These are phyloP conservation scores for Diphyllodes magnificus DNA, from an alignment of 2,113 vertebrate species.

Conservation along the genomic window DNA sequence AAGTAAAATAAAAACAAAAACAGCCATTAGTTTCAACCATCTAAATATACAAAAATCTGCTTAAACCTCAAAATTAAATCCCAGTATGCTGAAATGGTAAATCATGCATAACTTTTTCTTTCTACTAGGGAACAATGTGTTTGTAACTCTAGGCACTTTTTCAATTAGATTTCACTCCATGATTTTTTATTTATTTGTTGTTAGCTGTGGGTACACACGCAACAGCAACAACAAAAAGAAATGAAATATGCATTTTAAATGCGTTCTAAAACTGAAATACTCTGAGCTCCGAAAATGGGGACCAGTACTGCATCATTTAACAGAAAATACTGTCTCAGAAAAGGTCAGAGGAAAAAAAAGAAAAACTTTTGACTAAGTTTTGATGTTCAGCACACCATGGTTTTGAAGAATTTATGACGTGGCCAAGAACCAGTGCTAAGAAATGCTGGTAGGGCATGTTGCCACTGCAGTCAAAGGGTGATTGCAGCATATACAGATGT, in stretches of 20 bases:
- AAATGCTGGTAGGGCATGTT: background rate
- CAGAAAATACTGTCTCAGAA: background rate
- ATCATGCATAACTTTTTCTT: background rate
- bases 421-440: background rate
- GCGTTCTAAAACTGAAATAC: background rate
- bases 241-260: background rate
- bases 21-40: background rate
- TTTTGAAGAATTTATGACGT: background rate
- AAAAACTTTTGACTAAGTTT: background rate
- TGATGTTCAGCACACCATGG: background rate
- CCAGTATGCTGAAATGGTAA: background rate
- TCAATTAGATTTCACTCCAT: conserved; percentile 12
- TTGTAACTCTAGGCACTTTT: conserved; percentile 32
- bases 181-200: conserved; percentile 15
- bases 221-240: background rate
- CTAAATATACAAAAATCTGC: background rate
- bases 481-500: background rate
- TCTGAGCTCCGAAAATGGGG: background rate
- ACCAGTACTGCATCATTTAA: background rate
- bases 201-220: background rate
- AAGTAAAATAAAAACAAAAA: background rate
- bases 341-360: background rate
- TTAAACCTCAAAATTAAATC: conserved; percentile 2
- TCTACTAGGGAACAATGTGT: background rate
- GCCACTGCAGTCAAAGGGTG: background rate